phyloP scores from a whole-genome alignment of 53 echinoderm and acorn worm genomes.

The Holothuria leucospilota region DNA sequence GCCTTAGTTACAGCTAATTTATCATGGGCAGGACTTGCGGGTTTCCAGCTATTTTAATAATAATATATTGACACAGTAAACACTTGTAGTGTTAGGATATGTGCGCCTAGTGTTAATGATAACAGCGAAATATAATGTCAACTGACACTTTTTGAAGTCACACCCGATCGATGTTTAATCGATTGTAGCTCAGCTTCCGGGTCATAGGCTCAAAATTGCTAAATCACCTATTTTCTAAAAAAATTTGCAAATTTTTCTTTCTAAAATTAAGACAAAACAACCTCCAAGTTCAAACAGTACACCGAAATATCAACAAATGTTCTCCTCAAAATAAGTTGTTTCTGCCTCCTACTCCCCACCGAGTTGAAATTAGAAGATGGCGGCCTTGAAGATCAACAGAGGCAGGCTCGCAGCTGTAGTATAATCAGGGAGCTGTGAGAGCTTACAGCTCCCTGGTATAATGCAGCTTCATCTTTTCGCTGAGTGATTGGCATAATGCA shows the following conservation, averaged over 20 bases:
- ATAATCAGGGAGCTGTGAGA: too few relatives aligned
- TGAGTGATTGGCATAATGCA: too few relatives aligned
- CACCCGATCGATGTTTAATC: conserved; percentile 37
- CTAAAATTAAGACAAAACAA: background rate
- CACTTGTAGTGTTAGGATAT: conserved; percentile 30
- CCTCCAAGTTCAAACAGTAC: background rate
- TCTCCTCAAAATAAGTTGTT: background rate
- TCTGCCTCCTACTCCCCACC: background rate
- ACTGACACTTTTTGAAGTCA: conserved; percentile 42
- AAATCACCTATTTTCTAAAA: background rate
- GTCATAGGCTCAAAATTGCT: conserved; percentile 8
- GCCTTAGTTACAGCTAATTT: background rate
- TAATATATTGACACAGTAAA: background rate
- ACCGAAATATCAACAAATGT: background rate
- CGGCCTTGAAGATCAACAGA: conserved; percentile 15
- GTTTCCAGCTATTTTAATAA: background rate
- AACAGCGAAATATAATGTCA: conserved; percentile 22
- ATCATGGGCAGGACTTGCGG: background rate
- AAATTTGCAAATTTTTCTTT: background rate
- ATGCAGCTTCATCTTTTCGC: too few relatives aligned
- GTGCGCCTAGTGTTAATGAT: conserved; percentile 35
- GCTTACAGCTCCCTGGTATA: too few relatives aligned
- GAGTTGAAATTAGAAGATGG: background rate
- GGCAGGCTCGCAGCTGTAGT: too few relatives aligned
- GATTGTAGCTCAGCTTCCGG: conserved; percentile 28